phyloP scores from a whole-genome alignment of 2,888 invertebrate genomes.

The Nasonovia ribisnigri region DNA sequence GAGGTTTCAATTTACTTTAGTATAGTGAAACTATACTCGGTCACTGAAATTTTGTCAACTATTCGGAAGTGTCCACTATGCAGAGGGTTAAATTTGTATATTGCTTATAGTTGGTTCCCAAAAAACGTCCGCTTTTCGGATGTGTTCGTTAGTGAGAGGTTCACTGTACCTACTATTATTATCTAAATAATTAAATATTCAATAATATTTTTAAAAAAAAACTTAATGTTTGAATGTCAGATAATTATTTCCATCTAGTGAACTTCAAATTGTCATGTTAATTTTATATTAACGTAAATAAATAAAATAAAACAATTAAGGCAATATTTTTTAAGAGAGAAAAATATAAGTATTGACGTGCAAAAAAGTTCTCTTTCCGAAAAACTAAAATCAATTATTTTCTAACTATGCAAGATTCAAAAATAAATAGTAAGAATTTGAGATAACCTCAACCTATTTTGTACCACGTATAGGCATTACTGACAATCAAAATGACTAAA shows the following conservation, averaged over 20 bases:
- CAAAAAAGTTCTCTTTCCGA: neutral
- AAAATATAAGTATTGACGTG: neutral
- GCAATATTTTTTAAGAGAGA: neutral
- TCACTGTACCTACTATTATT: neutral
- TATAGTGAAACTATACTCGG: too few species aligned
- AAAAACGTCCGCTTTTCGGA: too few species aligned
- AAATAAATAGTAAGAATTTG: neutral
- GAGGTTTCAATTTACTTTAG: neutral
- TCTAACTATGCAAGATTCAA: neutral
- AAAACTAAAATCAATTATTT: neutral
- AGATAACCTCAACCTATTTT: neutral
- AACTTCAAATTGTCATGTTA: neutral
- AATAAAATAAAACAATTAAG: neutral
- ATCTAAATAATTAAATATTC: neutral
- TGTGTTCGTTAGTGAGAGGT: too few species aligned
- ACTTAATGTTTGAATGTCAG: neutral
- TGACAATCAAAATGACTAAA: neutral
- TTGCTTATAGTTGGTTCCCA: neutral
- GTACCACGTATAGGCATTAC: neutral
- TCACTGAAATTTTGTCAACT: too few species aligned
- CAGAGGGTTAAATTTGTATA: neutral
- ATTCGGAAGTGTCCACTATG: neutral
- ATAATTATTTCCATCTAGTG: neutral
- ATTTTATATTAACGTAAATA: neutral
- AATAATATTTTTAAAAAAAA: neutral